A percentile compares a stretch with the other conserved stretches of the same genome.
Evolutionary conservation across 53 echinoderm and acorn worm species (phyloP).

Genomic region (Luidia sarsii): DNA sequence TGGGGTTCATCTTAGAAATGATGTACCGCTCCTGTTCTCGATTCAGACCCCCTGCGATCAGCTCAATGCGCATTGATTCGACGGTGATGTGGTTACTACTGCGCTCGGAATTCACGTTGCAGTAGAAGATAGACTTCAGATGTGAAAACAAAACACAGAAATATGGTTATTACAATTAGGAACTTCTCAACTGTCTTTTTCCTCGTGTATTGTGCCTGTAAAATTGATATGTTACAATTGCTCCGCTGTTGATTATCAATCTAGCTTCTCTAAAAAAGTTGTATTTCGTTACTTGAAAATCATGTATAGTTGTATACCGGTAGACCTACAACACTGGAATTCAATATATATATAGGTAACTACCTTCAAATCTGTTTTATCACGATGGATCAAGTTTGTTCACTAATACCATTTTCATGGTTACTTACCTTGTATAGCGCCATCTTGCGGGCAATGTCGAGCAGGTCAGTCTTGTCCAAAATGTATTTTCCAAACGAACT

Average conservation of each 20-base stretch:
- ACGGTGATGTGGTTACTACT: constrained; percentile 78
- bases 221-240: too few relatives aligned
- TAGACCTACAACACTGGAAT: too few relatives aligned
- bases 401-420: neutral
- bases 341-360: neutral
- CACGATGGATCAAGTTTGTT: too few relatives aligned
- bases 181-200: too few relatives aligned
- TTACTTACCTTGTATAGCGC: constrained; percentile 79
- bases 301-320: too few relatives aligned
- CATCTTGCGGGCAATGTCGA: constrained; percentile 95
- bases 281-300: too few relatives aligned
- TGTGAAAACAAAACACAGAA: too few relatives aligned
- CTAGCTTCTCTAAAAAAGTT: too few relatives aligned
- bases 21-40: constrained; percentile 81
- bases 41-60: constrained; percentile 90
- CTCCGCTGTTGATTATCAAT: too few relatives aligned
- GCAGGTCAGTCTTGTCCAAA: constrained; percentile 81
- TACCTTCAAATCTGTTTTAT: neutral
- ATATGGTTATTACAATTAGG: too few relatives aligned
- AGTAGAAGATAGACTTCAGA: constrained; percentile 97
- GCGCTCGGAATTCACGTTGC: constrained; percentile 78
- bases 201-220: too few relatives aligned
- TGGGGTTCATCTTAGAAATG: constrained; percentile 81
- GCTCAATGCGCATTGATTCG: constrained; percentile 83
- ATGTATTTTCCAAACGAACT: constrained; percentile 80